Percentiles rank a stretch among this genome's conserved stretches.
These are phyloP conservation scores for Pterocles gutturalis DNA, from an alignment of 2,113 vertebrate species.

Conservation along the genomic window DNA sequence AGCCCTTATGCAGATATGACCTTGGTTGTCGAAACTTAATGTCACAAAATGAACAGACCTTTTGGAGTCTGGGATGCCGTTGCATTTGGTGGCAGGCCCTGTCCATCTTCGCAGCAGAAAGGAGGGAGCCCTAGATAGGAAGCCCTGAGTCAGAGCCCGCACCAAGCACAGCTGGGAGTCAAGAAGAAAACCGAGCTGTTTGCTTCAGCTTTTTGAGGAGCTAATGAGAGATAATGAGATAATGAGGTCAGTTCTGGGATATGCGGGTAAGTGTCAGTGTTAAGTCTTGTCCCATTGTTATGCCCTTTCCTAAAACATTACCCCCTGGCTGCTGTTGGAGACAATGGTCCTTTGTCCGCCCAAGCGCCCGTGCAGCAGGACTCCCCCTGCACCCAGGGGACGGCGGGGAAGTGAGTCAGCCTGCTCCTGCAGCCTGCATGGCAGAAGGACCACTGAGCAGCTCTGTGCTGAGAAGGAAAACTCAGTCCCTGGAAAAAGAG, in stretches of 20 bases:
- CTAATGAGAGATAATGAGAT: not conserved
- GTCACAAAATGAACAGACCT: not conserved
- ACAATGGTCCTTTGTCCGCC: not conserved
- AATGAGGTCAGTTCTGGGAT: not conserved
- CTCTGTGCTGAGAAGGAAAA: not conserved
- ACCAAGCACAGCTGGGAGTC: not conserved
- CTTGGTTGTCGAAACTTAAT: slow-evolving; percentile 4
- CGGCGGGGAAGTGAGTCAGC: not conserved
- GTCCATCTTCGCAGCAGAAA: not conserved
- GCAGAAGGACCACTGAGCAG: not conserved
- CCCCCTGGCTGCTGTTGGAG: not conserved
- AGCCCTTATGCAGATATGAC: not conserved
- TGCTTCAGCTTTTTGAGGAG: not conserved
- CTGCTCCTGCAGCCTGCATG: not conserved
- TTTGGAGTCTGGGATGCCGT: not conserved
- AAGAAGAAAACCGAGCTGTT: not conserved
- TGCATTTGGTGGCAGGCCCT: not conserved
- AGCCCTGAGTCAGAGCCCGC: not conserved
- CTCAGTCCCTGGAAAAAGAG: not conserved
- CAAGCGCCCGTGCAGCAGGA: too few relatives aligned
- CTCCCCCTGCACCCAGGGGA: not conserved
- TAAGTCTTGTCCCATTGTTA: not conserved
- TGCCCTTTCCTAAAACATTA: not conserved
- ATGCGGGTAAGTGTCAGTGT: not conserved
- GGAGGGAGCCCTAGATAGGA: not conserved